phyloP scores from a whole-genome alignment of 2,113 vertebrate species.

The Crotalus horridus region DNA sequence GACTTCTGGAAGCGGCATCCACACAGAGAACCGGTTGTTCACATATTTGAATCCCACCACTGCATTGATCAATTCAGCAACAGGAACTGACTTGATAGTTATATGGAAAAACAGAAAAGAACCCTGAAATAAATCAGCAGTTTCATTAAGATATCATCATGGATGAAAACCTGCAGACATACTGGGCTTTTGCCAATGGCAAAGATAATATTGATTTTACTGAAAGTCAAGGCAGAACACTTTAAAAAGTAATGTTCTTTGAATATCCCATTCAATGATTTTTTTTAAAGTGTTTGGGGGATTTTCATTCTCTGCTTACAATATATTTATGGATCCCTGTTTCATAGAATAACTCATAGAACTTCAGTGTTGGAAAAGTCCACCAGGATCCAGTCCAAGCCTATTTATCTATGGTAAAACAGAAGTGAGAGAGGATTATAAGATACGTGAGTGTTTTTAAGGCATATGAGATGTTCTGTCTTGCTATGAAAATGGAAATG shows the following conservation, averaged over 20 bases:
- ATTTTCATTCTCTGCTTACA: not conserved
- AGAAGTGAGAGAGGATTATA: not conserved
- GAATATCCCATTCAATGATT: not conserved
- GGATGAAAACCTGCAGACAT: slow-evolving; percentile 46
- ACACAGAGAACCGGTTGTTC: too few relatives aligned
- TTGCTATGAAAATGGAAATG: not conserved
- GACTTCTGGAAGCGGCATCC: too few relatives aligned
- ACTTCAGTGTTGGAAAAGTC: not conserved
- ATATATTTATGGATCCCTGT: not conserved
- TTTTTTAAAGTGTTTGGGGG: not conserved
- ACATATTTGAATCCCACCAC: too few relatives aligned
- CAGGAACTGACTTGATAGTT: slow-evolving; percentile 16
- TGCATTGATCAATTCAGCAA: slow-evolving; percentile 41
- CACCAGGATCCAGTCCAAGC: not conserved
- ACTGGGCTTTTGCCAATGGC: slow-evolving; percentile 37
- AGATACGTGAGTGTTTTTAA: not conserved
- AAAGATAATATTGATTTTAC: slow-evolving; percentile 8
- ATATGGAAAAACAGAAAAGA: slow-evolving; percentile 45
- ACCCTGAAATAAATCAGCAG: slow-evolving; percentile 50
- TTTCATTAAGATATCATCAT: slow-evolving; percentile 22
- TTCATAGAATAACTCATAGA: not conserved
- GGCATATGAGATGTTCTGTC: not conserved
- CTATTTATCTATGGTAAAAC: not conserved
- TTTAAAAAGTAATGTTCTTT: slow-evolving; percentile 44
- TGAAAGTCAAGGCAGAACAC: slow-evolving; percentile 21